Evolutionary conservation across 2,797 vertebrate species (phyloP).

Genomic region (Poecilia picta): DNA sequence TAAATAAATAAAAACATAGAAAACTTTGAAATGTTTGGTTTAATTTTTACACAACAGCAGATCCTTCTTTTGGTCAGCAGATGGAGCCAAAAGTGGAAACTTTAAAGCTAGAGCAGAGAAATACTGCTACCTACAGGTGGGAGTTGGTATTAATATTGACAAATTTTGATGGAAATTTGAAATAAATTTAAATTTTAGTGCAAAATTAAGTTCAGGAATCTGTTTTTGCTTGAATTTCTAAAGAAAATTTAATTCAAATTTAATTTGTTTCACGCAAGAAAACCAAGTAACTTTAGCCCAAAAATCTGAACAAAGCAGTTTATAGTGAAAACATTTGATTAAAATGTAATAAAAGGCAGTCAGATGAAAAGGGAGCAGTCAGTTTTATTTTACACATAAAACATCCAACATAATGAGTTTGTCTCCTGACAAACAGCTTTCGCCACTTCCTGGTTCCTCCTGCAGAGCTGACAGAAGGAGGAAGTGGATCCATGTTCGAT

Average conservation of each 20-base stretch:
- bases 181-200: not conserved
- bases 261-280: not conserved
- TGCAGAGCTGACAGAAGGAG: not conserved
- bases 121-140: not conserved
- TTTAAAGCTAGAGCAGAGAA: too few species aligned
- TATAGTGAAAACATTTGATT: not conserved
- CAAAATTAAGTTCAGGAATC: not conserved
- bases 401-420: not conserved
- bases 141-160: not conserved
- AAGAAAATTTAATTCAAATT: not conserved
- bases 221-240: not conserved
- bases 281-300: not conserved
- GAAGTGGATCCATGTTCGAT: not conserved
- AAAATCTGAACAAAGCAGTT: not conserved
- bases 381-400: constrained; percentile 20
- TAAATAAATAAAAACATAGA: constrained; percentile 59
- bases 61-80: constrained; percentile 3
- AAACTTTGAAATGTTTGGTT: constrained; percentile 54
- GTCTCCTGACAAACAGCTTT: not conserved
- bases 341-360: not conserved
- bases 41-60: not conserved
- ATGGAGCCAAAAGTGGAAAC: too few species aligned
- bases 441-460: not conserved
- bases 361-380: constrained; percentile 25
- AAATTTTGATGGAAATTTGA: too few species aligned